phyloP scores from a whole-genome alignment of 2,113 vertebrate genomes.

The Heterotis niloticus region DNA sequence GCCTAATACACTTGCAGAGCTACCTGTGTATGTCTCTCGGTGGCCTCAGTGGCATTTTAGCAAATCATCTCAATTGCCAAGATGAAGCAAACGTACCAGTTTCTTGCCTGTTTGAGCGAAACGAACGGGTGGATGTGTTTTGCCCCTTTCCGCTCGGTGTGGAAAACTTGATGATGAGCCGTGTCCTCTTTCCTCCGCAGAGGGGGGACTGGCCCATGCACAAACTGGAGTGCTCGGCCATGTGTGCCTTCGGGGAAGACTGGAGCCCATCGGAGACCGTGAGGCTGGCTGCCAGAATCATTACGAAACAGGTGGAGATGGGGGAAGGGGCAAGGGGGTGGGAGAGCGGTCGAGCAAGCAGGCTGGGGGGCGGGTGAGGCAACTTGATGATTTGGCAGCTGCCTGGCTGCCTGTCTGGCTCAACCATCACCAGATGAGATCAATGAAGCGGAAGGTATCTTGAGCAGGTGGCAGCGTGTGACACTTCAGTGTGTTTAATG shows the following conservation, averaged over 20 bases:
- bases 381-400: too few species aligned
- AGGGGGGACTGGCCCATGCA: slow-evolving; percentile 94
- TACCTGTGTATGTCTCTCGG: slow-evolving; percentile 13
- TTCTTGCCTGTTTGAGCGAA: background rate
- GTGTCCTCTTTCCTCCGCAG: slow-evolving; percentile 55
- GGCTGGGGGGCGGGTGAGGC: background rate
- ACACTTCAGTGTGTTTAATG: background rate
- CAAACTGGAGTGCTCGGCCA: slow-evolving; percentile 88
- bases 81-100: background rate
- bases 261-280: slow-evolving; percentile 96
- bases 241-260: slow-evolving; percentile 85
- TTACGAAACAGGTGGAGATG: slow-evolving; percentile 87
- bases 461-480: background rate
- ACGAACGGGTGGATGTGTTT: background rate
- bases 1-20: slow-evolving; percentile 13
- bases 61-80: background rate
- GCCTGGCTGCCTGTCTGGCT: too few species aligned
- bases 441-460: background rate
- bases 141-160: background rate
- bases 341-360: background rate
- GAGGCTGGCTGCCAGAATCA: slow-evolving; percentile 84
- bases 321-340: background rate
- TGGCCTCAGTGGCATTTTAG: background rate
- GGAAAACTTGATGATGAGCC: background rate
- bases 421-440: background rate